A percentile compares a stretch with the other conserved stretches of the same genome.
Conservation (phyloP, 2,113 vertebrate species). For the Vimba vimba region DNA sequence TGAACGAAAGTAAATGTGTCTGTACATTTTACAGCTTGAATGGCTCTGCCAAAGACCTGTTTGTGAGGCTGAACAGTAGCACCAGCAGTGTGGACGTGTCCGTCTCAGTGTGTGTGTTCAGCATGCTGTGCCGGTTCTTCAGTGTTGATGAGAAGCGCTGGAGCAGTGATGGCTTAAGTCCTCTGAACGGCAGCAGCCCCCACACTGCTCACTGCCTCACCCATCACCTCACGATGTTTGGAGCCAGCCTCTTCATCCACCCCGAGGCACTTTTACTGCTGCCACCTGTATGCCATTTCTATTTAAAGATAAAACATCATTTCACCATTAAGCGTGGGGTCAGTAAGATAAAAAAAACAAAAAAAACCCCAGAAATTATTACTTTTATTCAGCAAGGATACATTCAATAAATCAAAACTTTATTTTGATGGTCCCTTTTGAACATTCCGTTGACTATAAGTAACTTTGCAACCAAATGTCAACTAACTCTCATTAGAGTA, state of each 20-base stretch:
- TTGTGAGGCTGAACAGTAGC: slow-evolving; percentile 68
- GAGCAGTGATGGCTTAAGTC: slow-evolving; percentile 74
- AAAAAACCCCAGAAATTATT: not conserved
- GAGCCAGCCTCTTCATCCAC: slow-evolving; percentile 82
- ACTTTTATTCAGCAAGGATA: not conserved
- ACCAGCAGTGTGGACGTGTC: slow-evolving; percentile 54
- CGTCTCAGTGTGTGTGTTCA: slow-evolving; percentile 73
- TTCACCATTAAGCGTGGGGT: not conserved
- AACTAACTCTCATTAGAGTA: no score
- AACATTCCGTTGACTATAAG: no score
- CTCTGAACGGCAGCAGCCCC: slow-evolving; percentile 75
- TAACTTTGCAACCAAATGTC: no score
- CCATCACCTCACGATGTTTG: slow-evolving; percentile 81
- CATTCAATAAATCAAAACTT: not conserved
- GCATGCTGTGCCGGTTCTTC: slow-evolving; percentile 80
- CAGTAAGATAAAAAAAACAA: not conserved
- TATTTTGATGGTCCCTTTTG: no score
- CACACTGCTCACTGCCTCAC: slow-evolving; percentile 74
- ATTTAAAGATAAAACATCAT: not conserved
- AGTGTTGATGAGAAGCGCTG: slow-evolving; percentile 67
- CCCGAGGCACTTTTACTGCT: slow-evolving; percentile 76
- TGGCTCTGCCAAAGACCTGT: slow-evolving; percentile 59
- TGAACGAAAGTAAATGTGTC: not conserved
- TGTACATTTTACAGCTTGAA: slow-evolving; percentile 62
- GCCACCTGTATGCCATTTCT: slow-evolving; percentile 71